Evolutionary conservation across 1,140 invertebrate species (phyloP), one percentile per base, ranked within the genome.

Genomic region (Cydia splendana): DNA sequence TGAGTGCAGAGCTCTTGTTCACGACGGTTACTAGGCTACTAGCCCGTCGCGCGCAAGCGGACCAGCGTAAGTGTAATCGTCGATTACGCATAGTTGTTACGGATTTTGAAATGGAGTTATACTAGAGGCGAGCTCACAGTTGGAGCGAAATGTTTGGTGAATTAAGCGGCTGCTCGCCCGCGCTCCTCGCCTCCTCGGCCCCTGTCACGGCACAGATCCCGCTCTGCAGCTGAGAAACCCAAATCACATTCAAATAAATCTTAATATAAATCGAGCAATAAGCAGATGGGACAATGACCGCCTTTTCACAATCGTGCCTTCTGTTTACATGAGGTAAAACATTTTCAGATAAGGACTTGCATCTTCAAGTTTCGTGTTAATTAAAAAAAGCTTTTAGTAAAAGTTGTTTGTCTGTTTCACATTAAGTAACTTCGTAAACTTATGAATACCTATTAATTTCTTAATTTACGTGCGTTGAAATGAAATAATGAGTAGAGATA

Each of bases 1-100:
- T 84, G 84, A 88, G 82, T 85, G 85, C 88, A 85, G 57, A 62
- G 57, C 57, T 62, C 7, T 62, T 62, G 57, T 62, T 62, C 9
- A 24, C 57, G 57, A 62, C 57, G 20, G 20, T 24, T 20, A 24
- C 57, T 62, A 24, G 20, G 20, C 12, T 20, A 24, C 57, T 24
- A 24, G 57, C 9, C 15, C 20, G n/a, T 20, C 20, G 57, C n/a
- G 20, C 20, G 9, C 57, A 24, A 24, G 57, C 57, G 18, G 20
- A 62, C 57, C 57, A 62, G 57, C n/a, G 57, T 62, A 62, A 62
- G 57, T 62, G 20, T 24, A 62, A 62, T 62, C 57, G 57, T 12
- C 57, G 20, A 62, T 62, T 62, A 62, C 57, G 18, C 20, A 24
- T 62, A 24, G 18, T 62, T 62, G 57, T 62, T 62, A 62, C 18